Evolutionary conservation across 92 coral and sea anemone genomes (phyloP), one percentile per base, ranked within the genome.

Genomic region (Palythoa heliodiscus): DNA sequence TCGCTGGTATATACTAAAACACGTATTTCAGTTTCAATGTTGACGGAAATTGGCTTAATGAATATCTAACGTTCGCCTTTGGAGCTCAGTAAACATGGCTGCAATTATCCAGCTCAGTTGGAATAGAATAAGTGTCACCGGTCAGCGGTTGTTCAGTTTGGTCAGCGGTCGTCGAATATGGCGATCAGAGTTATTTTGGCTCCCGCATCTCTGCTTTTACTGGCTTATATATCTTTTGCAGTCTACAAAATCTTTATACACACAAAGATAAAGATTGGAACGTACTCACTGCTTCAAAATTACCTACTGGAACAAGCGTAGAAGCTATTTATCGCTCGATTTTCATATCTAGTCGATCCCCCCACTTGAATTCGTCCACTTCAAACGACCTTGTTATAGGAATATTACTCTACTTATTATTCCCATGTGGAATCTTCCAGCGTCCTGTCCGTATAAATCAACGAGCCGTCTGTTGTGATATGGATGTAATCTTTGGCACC

Each of bases 361-460:
- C 73, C 40, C n/a, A n/a, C 43, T 23, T 68, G n/a, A 16, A 60
- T 68, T 68, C 72, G 43, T 70, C 74, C 40, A 3, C 74, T 3
- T 29, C 17, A 7, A 37, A 70, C 48, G 19, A 24, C 47, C 47
- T 20, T 14, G 22, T 14, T 14, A 60, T 14, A 5, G 52, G 47
- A 29, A 8, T 70, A 2, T 70, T 70, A 19, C 47, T 70, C 19
- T 70, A 37, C 50, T 10, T 70, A 35, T 29, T 70, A 29, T 29
- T 35, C 50, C 50, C 74, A 37, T 37, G 74, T 39, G 74, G 74
- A 39, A 37, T 70, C 43, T 68, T 12, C 43, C 72, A 68, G 40
- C 72, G 39, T 23, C 72, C 72, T 23, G 72, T 68, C 38, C 72
- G 72, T 23, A 23, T 23, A 68, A 68, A 68, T 40, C 72, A 23